Base-by-base conservation (phyloP, 2,888 invertebrate species). In the Orchesella flavescens region DNA sequence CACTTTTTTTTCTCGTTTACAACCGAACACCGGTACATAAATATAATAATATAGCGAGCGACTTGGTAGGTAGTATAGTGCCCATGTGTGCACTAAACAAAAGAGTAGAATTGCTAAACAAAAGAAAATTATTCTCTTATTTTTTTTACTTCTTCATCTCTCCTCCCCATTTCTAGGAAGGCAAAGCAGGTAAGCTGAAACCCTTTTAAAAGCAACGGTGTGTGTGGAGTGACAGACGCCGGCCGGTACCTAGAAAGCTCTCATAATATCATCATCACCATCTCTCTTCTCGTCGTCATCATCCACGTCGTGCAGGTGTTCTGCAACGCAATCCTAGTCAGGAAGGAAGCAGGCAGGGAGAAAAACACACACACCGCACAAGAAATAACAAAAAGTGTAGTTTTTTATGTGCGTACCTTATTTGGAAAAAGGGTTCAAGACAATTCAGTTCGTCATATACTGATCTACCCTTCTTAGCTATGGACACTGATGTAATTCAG, bases 241-340 rank as follows among this genome's bases (percentile, higher is more conserved):
- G 71, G 71, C 69, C 69, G 53, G 69, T 68, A 68, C 46, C 12
- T 17, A 53, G 53, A 53, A 53, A 46, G 13, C 15, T 5, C 53
- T 53, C 53, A 53, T 53, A n/a, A 34, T 34, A 34, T 53, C 24
- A 44, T n/a, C 24, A 66, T 43, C 66, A 43, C 66, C 17, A 34
- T 66, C 66, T 65, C 65, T 61, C 23, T 19, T 13, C n/a, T 10
- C 9, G 7, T 66, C 66, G 15, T 66, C 57, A 7, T 34, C 34
- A 34, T 34, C 34, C 34, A 34, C 34, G 49, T 71, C 23, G 21
- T 23, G 71, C 71, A 71, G 71, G 71, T 71, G 71, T 71, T 71
- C 71, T 7, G 7, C 34, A 34, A 34, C 2, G 34, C 34, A 34
- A 34, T 34, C 34, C 34, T 4, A 34, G 63, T 15, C 24, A 63